phyloP scores from a whole-genome alignment of 2,113 vertebrate species.

The Ctenodactylus gundi region DNA sequence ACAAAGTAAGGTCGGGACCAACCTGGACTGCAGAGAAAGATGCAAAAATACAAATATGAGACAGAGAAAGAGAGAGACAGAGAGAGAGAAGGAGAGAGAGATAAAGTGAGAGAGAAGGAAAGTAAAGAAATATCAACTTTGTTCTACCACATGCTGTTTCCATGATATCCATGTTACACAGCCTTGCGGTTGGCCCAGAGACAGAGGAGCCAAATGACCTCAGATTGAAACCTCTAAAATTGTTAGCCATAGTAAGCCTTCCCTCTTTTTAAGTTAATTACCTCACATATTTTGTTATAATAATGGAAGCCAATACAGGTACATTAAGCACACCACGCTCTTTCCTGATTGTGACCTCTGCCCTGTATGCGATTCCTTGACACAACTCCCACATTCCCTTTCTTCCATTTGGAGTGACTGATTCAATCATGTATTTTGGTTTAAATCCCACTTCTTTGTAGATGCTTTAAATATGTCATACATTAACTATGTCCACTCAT shows the following conservation, averaged over 20 bases:
- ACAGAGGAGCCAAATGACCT: not conserved
- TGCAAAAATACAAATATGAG: too few relatives aligned
- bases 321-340: too few relatives aligned
- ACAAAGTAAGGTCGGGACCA: too few relatives aligned
- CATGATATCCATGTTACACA: too few relatives aligned
- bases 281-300: too few relatives aligned
- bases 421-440: not conserved
- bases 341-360: not conserved
- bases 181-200: not conserved
- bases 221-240: not conserved
- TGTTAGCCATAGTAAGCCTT: too few relatives aligned
- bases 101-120: too few relatives aligned
- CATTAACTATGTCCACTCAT: not conserved
- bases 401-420: not conserved
- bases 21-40: too few relatives aligned
- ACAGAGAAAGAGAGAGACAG: too few relatives aligned
- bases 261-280: too few relatives aligned
- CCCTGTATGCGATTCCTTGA: not conserved
- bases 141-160: not conserved
- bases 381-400: not conserved
- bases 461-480: not conserved
- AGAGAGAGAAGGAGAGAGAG: too few relatives aligned
- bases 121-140: too few relatives aligned
- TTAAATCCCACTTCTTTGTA: not conserved
- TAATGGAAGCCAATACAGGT: not conserved